Evolutionary conservation across 2,888 invertebrate species (phyloP), one percentile per base, ranked within the genome.

Genomic region (Quadriops clusia): DNA sequence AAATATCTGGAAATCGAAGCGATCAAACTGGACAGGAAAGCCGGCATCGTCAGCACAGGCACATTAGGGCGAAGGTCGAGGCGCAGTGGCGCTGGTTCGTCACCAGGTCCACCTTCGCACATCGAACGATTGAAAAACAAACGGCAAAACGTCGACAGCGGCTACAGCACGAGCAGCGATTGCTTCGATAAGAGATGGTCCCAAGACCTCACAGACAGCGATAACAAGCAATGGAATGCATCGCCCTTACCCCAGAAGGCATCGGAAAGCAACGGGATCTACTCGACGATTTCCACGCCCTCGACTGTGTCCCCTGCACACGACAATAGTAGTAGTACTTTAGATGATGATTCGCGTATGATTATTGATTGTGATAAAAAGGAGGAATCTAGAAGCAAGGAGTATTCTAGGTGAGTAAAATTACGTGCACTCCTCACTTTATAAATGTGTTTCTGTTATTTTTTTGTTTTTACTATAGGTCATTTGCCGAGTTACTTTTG

Each of bases 1-100:
- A 93, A 93, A 61, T 91, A 83, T 64, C 68, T 94, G 45, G 90
- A 91, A 59, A 81, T 80, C 52, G 84, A 87, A 65, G 85, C 89
- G 26, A 74, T 74, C 52, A 83, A 81, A 60, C 68, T 74, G 49
- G 72, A 75, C 43, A 57, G 63, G 40, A 62, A 65, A 42, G 54
- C 63, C 39, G 59, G 64, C 6, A 57, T 63, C 30, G 52, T 58
- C 11, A 51, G 62, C 60, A 59, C 40, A 51, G 62, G 48, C 62
- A 63, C 61, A 58, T 63, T 63, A 61, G 65, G 50, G 55, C 58
- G 49, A 70, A 63, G 54, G 68, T 64, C 52, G 56, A 61, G 58
- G 59, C 59, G 40, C 56, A 64, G 25, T 48, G 63, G 32, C 61
- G 66, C 44, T 60, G 67, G 57, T 57, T 57, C 43, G 58, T 60